A percentile compares a stretch with the other conserved stretches of the same genome.
Evolutionary conservation across 2,888 invertebrate genomes (phyloP).

Genomic region (Dryobota labecula): DNA sequence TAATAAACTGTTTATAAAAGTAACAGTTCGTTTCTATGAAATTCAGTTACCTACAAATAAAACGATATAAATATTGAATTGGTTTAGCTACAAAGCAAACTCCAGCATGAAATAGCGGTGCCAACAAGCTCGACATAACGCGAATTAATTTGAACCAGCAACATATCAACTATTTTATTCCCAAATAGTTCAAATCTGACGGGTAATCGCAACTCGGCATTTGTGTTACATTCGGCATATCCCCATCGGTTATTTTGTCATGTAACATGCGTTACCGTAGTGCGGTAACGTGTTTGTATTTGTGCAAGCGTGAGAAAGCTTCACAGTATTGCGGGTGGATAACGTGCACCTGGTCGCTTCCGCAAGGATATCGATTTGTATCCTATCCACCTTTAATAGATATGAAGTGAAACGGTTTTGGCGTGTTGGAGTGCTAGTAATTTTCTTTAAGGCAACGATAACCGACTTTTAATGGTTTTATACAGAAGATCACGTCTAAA

Average conservation of each 20-base stretch:
- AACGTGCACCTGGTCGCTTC: slow-evolving; percentile 70
- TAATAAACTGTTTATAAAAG: not conserved
- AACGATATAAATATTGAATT: slow-evolving; percentile 3
- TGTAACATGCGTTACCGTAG: slow-evolving; percentile 34
- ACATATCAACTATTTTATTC: slow-evolving; percentile 33
- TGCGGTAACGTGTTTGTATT: slow-evolving; percentile 53
- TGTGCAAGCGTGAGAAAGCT: slow-evolving; percentile 73
- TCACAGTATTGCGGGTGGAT: slow-evolving; percentile 44
- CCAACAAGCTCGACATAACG: slow-evolving; percentile 13
- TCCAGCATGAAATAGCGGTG: slow-evolving; percentile 3
- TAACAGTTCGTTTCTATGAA: not conserved
- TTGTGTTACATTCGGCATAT: slow-evolving; percentile 35
- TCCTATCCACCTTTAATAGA: slow-evolving; percentile 66
- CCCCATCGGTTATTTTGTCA: slow-evolving; percentile 37
- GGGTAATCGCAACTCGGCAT: slow-evolving; percentile 16
- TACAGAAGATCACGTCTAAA: no score
- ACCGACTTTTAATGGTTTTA: no score
- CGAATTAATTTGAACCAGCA: slow-evolving; percentile 20
- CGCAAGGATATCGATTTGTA: slow-evolving; percentile 70
- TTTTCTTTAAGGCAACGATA: not conserved
- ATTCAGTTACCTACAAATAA: slow-evolving; percentile 2
- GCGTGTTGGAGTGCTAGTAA: slow-evolving; percentile 10
- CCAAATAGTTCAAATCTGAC: slow-evolving; percentile 27
- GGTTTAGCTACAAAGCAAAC: slow-evolving; percentile 12
- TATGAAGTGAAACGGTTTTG: slow-evolving; percentile 66